Evolutionary conservation across 2,888 invertebrate genomes (phyloP).

Genomic region (Fragum sueziense): DNA sequence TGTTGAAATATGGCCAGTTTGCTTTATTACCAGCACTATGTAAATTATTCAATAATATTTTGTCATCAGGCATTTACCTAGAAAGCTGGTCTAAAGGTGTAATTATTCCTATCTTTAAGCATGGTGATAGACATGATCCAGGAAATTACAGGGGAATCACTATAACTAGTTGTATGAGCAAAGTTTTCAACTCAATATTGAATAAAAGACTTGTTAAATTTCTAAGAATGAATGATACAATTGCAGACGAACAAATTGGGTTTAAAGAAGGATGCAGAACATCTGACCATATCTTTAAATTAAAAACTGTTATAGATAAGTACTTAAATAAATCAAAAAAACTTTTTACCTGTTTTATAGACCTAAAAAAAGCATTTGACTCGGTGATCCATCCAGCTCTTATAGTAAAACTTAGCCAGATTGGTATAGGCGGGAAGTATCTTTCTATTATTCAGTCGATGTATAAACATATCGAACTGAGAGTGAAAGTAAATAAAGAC

Average conservation of each 20-base stretch:
- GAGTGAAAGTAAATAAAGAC: background rate
- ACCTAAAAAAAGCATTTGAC: slow-evolving; percentile 4
- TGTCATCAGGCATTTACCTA: background rate
- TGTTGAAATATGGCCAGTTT: background rate
- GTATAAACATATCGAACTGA: background rate
- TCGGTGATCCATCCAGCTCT: background rate
- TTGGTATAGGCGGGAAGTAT: background rate
- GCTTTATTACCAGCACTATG: background rate
- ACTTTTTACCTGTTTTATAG: background rate
- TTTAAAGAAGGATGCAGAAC: background rate
- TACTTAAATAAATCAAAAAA: too few relatives aligned
- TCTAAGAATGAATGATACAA: background rate
- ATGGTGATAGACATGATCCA: background rate
- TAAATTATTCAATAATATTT: background rate
- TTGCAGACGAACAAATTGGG: background rate
- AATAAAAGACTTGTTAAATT: background rate
- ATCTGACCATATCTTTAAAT: background rate
- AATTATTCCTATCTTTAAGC: too few relatives aligned
- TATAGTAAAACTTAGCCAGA: background rate
- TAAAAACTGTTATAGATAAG: background rate
- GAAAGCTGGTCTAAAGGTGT: background rate
- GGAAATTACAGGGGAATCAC: slow-evolving; percentile 1
- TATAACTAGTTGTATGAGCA: background rate
- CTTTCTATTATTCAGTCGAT: background rate
- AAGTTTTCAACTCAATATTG: background rate